These are phyloP conservation scores for Hecatera dysodea DNA, from an alignment of 2,888 invertebrate species.

Conservation along the genomic window DNA sequence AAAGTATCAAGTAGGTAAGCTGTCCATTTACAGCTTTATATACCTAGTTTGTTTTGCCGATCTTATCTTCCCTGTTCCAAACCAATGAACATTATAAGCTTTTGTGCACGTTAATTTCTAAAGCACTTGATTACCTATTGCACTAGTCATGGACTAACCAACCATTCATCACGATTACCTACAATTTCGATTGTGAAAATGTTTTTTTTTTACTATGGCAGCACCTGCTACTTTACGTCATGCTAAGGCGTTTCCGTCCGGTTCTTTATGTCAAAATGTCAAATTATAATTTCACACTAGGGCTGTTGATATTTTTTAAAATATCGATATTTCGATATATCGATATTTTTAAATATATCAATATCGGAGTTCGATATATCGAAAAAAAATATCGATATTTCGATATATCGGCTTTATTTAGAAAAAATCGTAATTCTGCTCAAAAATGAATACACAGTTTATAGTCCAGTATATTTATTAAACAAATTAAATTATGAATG, in stretches of 20 bases:
- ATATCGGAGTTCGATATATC: too few relatives aligned
- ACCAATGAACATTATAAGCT: conserved; percentile 12
- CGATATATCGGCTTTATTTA: too few relatives aligned
- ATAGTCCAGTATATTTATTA: too few relatives aligned
- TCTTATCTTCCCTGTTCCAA: conserved; percentile 27
- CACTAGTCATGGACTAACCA: neutral
- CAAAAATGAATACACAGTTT: too few relatives aligned
- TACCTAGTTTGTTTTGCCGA: neutral
- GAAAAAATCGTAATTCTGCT: too few relatives aligned
- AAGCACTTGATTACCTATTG: neutral
- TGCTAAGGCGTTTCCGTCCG: conserved; percentile 33
- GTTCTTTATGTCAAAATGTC: neutral
- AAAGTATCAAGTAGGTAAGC: neutral
- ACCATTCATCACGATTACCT: neutral
- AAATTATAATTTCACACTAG: conserved; percentile 11
- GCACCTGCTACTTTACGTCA: conserved; percentile 2
- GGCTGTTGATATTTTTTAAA: too few relatives aligned
- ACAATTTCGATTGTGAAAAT: neutral
- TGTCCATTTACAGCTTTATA: conserved; percentile 13
- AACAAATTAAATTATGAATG: too few relatives aligned
- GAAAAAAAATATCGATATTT: too few relatives aligned
- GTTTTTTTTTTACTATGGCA: conserved; percentile 19
- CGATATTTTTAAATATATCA: too few relatives aligned
- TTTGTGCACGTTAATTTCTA: neutral
- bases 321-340: too few relatives aligned